A percentile compares a stretch with the other conserved stretches of the same genome.
Evolutionary conservation across 2,797 vertebrate species (phyloP).

Genomic region (Limosa lapponica): DNA sequence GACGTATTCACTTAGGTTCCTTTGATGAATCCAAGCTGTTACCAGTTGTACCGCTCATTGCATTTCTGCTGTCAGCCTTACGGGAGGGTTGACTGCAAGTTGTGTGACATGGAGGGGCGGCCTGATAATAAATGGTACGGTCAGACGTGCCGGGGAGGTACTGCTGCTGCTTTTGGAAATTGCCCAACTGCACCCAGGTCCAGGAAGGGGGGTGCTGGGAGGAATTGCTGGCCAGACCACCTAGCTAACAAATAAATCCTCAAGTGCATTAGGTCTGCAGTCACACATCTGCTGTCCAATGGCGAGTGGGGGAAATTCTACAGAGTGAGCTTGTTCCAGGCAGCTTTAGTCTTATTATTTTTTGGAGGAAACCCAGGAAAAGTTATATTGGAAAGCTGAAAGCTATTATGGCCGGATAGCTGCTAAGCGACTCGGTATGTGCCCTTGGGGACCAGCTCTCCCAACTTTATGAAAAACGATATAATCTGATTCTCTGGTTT

Average conservation of each 20-base stretch:
- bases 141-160: neutral
- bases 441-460: constrained; percentile 31
- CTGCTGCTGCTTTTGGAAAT: neutral
- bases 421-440: constrained; percentile 38
- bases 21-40: neutral
- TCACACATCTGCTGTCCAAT: constrained; percentile 24
- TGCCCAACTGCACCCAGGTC: neutral
- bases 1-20: neutral
- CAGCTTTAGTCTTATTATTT: constrained; percentile 13
- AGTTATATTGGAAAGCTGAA: constrained; percentile 49
- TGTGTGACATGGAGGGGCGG: fast-evolving
- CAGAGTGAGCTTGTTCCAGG: neutral
- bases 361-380: constrained; percentile 59
- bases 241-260: neutral
- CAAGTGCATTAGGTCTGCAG: neutral
- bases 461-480: neutral
- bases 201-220: neutral
- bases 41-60: neutral
- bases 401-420: constrained; percentile 23
- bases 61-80: neutral
- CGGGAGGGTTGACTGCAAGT: fast-evolving
- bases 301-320: neutral
- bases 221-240: neutral
- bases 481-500: neutral
- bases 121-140: neutral